Conservation (phyloP, 2,113 vertebrate species). For the Chunga burmeisteri region DNA sequence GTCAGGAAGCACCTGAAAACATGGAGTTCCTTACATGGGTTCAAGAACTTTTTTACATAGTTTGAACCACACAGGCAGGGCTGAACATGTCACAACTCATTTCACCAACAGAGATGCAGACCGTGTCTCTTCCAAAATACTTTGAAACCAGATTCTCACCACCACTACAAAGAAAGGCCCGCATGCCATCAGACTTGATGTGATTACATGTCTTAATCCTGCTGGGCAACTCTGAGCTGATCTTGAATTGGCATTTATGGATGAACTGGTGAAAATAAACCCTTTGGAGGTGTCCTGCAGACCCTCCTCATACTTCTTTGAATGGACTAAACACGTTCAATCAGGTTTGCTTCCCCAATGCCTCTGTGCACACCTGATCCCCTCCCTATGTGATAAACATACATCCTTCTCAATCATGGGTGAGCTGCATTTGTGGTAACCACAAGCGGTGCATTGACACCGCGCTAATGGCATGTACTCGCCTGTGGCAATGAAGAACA, state of each 20-base stretch:
- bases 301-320: background rate
- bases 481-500: background rate
- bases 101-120: background rate
- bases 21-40: background rate
- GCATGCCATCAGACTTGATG: accelerated
- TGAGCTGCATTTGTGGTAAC: background rate
- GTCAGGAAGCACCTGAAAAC: background rate
- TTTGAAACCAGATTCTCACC: background rate
- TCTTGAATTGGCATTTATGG: background rate
- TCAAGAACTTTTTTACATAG: background rate
- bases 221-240: background rate
- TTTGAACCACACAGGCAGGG: background rate
- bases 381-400: background rate
- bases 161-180: background rate
- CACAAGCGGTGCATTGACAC: background rate
- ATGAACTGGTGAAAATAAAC: background rate
- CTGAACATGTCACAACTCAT: background rate
- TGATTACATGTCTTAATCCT: background rate
- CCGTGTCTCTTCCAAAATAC: background rate
- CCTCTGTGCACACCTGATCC: background rate
- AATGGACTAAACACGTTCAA: background rate
- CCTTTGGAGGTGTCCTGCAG: background rate
- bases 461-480: background rate
- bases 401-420: background rate
- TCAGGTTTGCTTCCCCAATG: background rate